Base-by-base conservation (phyloP, 1,140 invertebrate genomes). In the Lucilia sericata region DNA sequence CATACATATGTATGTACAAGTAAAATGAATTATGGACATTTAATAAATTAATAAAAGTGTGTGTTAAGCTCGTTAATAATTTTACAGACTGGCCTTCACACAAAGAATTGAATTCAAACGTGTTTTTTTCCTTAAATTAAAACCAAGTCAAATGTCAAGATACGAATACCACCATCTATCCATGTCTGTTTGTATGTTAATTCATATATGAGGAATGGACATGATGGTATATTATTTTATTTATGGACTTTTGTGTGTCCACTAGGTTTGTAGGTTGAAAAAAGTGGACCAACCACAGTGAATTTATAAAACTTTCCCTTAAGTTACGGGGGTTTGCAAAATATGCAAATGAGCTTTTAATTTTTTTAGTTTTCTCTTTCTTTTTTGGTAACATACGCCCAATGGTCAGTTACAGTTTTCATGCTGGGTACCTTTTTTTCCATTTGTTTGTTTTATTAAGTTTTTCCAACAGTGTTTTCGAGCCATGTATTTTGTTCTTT, bases 281-380 rank as follows among this genome's bases (percentile, higher is more conserved):
- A 76, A 76, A 47, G 14, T 76, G 74, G 74, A 76, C 74, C 74
- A 76, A 76, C 74, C 74, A 76, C 36, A 42, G 74, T 36, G 74
- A 76, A 76, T 36, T 34, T 36, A 76, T 42, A 42, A 42, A 76
- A 76, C 74, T 76, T 76, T 76, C 74, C 74, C 74, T 76, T 76
- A 76, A 34, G n/a, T 76, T 47, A 17, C 13, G 14, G 36, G 74
- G 74, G 74, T 76, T 76, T 76, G 34, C 74, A 76, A 36, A 76
- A 76, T 76, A 76, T 76, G 74, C 74, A 76, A 76, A 76, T 76
- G 74, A 76, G 74, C 74, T 76, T 76, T 42, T 17, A 55, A 55
- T 12, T 55, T 55, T 55, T 55, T n/a, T 12, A 10, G 2, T 0
- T 55, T 49, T 49, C 17, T 55, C 12, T 55, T 55, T 55, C 13